Conservation (phyloP, 2,888 invertebrate species). For the Acanthosepion esculentum region DNA sequence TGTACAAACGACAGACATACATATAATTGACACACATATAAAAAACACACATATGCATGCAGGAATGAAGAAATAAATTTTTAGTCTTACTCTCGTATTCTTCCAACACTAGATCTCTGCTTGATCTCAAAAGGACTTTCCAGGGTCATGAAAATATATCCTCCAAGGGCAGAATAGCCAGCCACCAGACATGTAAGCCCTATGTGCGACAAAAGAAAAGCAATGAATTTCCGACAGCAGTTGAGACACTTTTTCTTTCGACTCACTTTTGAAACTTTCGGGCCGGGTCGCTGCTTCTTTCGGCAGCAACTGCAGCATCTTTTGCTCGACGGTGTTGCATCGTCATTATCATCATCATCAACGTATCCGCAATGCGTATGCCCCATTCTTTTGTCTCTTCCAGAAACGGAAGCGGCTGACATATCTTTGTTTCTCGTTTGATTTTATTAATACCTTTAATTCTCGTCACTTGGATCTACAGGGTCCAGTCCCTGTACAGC, state of each 20-base stretch:
- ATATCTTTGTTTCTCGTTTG: no score
- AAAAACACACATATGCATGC: no score
- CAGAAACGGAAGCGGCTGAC: neutral
- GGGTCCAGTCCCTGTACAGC: no score
- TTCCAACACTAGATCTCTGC: constrained; percentile 50
- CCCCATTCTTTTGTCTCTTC: neutral
- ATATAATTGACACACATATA: no score
- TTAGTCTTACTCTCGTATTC: neutral
- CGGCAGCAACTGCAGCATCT: constrained; percentile 24
- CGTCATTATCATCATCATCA: no score
- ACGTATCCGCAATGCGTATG: neutral
- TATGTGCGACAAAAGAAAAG: constrained; percentile 56
- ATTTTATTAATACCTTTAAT: no score
- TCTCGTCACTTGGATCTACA: no score
- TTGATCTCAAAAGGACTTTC: constrained; percentile 54
- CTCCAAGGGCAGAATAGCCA: constrained; percentile 56
- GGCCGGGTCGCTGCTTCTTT: neutral
- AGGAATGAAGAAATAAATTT: neutral
- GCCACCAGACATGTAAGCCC: constrained; percentile 56
- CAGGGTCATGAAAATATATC: constrained; percentile 55
- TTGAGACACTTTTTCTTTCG: neutral
- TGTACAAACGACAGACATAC: no score
- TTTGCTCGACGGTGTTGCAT: neutral
- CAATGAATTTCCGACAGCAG: constrained; percentile 48
- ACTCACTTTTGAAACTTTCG: neutral